These are phyloP conservation scores for Camponotus fellah DNA, from an alignment of 2,888 invertebrate species.

Conservation along the genomic window DNA sequence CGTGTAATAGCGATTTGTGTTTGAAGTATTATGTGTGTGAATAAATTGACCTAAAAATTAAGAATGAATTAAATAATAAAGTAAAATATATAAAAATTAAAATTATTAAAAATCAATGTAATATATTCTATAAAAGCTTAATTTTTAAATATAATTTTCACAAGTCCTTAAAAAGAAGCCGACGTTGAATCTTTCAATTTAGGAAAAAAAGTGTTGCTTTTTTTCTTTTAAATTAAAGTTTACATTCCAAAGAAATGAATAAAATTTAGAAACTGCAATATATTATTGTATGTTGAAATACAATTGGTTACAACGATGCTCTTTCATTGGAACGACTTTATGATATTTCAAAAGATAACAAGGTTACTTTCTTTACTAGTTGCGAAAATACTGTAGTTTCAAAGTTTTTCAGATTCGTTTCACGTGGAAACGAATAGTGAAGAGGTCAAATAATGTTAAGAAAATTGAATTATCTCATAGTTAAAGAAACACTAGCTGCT, in stretches of 20 bases:
- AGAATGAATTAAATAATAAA: neutral
- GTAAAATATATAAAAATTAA: neutral
- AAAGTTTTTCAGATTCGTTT: constrained; percentile 7
- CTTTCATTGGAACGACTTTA: neutral
- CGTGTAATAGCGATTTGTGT: neutral
- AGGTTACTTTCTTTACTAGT: constrained; percentile 3
- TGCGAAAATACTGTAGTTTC: constrained; percentile 11
- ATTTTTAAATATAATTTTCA: neutral
- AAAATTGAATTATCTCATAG: constrained; percentile 22
- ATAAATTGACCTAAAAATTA: neutral
- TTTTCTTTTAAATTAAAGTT: neutral
- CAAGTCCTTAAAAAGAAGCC: neutral
- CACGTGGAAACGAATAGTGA: neutral
- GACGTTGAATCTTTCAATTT: neutral
- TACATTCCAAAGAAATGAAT: neutral
- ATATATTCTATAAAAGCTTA: neutral
- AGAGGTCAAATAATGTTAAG: constrained; percentile 20
- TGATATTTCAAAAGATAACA: constrained; percentile 22
- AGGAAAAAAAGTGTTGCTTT: too few relatives aligned
- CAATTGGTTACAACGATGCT: neutral
- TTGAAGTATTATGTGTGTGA: neutral
- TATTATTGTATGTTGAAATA: neutral
- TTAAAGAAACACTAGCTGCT: too few relatives aligned
- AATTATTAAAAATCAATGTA: neutral
- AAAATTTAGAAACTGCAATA: neutral